Evolutionary conservation across 1,140 invertebrate genomes (phyloP).

Genomic region (Drosophila willistoni): DNA sequence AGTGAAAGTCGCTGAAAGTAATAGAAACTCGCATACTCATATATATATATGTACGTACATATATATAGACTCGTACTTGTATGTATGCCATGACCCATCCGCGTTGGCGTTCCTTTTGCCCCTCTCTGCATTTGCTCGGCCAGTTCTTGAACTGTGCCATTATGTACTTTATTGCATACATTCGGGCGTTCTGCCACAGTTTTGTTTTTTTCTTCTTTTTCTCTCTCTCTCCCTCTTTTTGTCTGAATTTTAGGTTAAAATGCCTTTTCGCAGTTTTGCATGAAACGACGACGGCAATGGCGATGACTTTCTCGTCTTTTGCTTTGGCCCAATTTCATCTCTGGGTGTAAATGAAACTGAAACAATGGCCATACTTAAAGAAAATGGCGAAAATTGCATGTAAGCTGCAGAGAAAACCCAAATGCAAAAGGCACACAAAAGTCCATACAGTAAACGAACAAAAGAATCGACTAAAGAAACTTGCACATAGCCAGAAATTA

Average conservation of each 20-base stretch:
- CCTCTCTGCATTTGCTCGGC: conserved; percentile 32
- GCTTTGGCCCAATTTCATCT: conserved; percentile 74
- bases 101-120: not conserved
- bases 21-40: conserved; percentile 61
- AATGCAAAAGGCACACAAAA: conserved; percentile 14
- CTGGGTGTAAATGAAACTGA: conserved; percentile 71
- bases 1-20: conserved; percentile 48
- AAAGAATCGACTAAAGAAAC: conserved; percentile 42
- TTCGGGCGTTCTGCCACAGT: conserved; percentile 71
- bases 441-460: conserved; percentile 36
- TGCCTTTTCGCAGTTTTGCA: conserved; percentile 69
- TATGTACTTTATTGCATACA: conserved; percentile 81
- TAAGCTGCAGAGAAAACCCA: conserved; percentile 49
- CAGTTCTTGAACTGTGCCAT: conserved; percentile 79
- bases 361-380: conserved; percentile 78
- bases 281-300: conserved; percentile 46
- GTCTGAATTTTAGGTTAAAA: conserved; percentile 63
- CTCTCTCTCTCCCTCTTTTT: not conserved
- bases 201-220: conserved; percentile 17
- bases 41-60: not conserved
- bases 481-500: conserved; percentile 3
- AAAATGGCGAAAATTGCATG: conserved; percentile 80
- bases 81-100: conserved; percentile 3
- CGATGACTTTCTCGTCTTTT: conserved; percentile 39
- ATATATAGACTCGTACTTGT: not conserved